Evolutionary conservation across 2,797 vertebrate genomes (phyloP).

Genomic region (Anguilla megastoma): DNA sequence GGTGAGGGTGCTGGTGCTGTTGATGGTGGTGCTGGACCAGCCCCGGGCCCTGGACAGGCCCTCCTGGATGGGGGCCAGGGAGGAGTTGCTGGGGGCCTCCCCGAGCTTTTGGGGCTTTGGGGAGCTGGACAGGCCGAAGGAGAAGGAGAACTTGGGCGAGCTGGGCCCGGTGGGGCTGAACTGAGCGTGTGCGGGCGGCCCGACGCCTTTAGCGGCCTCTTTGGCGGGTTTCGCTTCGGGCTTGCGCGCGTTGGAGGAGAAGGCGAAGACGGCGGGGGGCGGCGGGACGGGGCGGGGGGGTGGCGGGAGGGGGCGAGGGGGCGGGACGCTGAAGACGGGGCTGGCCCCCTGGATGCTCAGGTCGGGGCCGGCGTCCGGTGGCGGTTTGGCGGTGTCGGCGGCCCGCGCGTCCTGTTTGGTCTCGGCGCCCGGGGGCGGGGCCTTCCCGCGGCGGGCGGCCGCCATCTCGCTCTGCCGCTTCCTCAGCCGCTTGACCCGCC

Average conservation of each 20-base stretch:
- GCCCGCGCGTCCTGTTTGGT: slow-evolving; percentile 27
- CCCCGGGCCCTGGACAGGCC: neutral
- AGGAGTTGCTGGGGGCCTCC: neutral
- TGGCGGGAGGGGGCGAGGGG: neutral
- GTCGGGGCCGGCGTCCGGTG: slow-evolving; percentile 48
- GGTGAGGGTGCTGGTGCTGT: neutral
- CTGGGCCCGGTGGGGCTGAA: neutral
- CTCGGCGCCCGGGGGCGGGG: neutral
- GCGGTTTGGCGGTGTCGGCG: slow-evolving; percentile 35
- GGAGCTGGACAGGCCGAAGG: neutral
- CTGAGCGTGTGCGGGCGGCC: neutral
- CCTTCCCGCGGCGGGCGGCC: neutral
- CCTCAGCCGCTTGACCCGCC: neutral
- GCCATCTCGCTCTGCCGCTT: neutral
- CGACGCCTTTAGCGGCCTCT: neutral
- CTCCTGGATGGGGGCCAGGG: neutral
- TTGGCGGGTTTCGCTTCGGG: neutral
- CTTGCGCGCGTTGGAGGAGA: neutral
- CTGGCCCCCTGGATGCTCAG: slow-evolving; percentile 31
- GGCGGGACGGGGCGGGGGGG: neutral
- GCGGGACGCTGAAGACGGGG: slow-evolving; percentile 37
- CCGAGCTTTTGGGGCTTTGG: neutral
- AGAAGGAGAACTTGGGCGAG: slow-evolving; percentile 2
- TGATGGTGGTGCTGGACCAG: neutral
- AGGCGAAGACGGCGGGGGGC: neutral